These are phyloP conservation scores for Ariopsis seemanni DNA, from an alignment of 2,113 vertebrate genomes.

Conservation along the genomic window DNA sequence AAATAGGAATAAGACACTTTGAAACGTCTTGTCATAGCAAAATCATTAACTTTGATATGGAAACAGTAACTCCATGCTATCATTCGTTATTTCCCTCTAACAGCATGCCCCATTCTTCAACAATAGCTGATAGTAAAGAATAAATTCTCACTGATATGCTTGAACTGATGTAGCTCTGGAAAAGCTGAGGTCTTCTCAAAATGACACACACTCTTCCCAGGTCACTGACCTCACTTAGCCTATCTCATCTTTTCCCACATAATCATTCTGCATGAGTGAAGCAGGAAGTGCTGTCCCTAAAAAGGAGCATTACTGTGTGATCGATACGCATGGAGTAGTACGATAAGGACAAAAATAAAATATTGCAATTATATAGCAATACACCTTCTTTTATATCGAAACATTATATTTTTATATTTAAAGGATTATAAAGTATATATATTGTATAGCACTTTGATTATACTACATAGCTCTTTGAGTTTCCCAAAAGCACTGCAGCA, in stretches of 20 bases:
- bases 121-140: neutral
- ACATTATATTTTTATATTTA: too few relatives aligned
- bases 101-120: neutral
- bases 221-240: constrained; percentile 30
- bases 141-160: constrained; percentile 3
- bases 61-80: neutral
- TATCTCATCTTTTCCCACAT: constrained; percentile 33
- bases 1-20: neutral
- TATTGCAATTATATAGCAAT: neutral
- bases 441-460: neutral
- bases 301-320: neutral
- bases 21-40: neutral
- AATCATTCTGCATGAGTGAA: neutral
- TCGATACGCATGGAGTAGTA: neutral
- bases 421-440: too few relatives aligned
- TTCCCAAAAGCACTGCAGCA: too few relatives aligned
- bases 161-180: constrained; percentile 9
- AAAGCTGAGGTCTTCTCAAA: constrained; percentile 42
- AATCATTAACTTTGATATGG: neutral
- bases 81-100: neutral
- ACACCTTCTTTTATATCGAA: neutral
- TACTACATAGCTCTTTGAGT: neutral
- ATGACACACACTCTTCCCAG: constrained; percentile 35
- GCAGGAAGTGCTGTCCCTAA: constrained; percentile 19
- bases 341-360: neutral